phyloP scores from a whole-genome alignment of 2,113 vertebrate genomes.

The Pterocles orientalis region DNA sequence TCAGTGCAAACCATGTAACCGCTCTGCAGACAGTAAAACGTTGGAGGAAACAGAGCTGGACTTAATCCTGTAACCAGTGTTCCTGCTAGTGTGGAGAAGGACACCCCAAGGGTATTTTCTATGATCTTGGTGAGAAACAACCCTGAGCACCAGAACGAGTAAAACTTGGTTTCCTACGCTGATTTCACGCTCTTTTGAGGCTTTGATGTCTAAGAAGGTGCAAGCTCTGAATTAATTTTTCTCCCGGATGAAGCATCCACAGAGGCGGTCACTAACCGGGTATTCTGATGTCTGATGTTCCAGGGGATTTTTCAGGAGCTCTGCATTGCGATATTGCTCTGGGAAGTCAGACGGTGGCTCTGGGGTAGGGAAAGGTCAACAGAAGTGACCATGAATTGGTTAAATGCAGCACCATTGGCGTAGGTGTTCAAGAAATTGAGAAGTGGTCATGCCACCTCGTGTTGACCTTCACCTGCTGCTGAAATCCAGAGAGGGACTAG shows the following conservation, averaged over 20 bases:
- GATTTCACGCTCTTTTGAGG: neutral
- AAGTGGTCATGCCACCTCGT: fast-evolving
- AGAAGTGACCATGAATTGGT: neutral
- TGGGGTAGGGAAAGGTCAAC: neutral
- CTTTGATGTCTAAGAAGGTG: neutral
- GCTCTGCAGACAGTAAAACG: neutral
- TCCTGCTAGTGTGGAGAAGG: neutral
- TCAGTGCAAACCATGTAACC: neutral
- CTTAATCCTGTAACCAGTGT: neutral
- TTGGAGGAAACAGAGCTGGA: neutral
- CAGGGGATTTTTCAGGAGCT: neutral
- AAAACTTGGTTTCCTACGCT: neutral
- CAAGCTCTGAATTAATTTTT: neutral
- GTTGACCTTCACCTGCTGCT: neutral
- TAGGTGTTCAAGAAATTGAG: neutral
- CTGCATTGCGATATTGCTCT: fast-evolving
- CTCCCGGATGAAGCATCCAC: neutral
- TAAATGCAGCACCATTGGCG: neutral
- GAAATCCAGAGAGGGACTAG: neutral
- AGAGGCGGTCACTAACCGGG: neutral
- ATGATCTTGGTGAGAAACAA: neutral
- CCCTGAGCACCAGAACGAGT: neutral
- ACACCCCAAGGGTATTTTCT: neutral
- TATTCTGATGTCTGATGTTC: neutral
- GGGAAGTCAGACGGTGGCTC: neutral